These are phyloP conservation scores for Rhizoglyphus robini DNA, from an alignment of 1,140 invertebrate species.

Conservation along the genomic window DNA sequence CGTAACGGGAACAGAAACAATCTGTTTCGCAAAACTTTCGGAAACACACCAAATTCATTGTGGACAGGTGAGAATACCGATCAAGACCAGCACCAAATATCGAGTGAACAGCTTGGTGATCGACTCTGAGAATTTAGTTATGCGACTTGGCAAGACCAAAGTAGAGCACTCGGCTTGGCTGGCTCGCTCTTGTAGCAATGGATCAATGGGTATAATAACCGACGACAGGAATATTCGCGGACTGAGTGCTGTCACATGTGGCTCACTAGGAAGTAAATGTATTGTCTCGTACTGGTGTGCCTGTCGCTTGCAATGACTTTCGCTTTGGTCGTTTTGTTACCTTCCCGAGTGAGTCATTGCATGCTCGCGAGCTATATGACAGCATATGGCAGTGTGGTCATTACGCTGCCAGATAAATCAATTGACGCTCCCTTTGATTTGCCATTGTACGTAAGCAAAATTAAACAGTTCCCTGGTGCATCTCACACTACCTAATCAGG, in stretches of 20 bases:
- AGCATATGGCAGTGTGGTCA: neutral
- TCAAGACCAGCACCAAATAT: neutral
- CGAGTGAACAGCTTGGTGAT: too few species aligned
- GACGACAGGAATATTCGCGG: neutral
- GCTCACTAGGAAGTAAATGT: conserved; percentile 7
- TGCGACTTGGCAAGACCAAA: neutral
- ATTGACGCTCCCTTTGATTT: neutral
- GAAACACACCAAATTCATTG: conserved; percentile 2
- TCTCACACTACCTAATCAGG: too few species aligned
- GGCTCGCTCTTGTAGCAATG: neutral
- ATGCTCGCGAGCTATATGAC: neutral
- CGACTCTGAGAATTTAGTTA: neutral
- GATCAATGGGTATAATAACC: conserved; percentile 12
- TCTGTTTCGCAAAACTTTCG: neutral
- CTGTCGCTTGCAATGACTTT: neutral
- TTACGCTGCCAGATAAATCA: neutral
- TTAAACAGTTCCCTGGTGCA: neutral
- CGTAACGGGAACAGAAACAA: conserved; percentile 11
- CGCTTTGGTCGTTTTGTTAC: neutral
- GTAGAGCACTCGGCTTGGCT: neutral
- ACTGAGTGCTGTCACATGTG: neutral
- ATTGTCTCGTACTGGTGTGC: neutral
- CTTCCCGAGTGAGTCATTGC: neutral
- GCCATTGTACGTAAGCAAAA: neutral
- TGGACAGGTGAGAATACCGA: neutral